Conservation (phyloP, 2,113 vertebrate species). For the Hypocryptadius cinnamomeus region DNA sequence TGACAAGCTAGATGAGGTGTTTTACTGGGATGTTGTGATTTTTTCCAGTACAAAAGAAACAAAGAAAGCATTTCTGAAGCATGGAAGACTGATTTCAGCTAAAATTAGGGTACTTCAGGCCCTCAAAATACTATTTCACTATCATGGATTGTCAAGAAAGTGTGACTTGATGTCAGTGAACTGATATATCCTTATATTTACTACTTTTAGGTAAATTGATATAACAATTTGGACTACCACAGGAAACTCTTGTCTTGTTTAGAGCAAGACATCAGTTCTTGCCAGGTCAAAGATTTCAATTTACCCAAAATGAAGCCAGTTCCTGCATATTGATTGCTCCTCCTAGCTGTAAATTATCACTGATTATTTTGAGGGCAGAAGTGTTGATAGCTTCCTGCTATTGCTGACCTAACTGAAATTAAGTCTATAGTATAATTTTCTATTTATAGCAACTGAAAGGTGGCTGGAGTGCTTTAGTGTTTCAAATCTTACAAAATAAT, state of each 20-base stretch:
- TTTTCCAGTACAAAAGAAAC: neutral
- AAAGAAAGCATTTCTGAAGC: neutral
- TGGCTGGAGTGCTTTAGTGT: neutral
- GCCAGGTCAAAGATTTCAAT: constrained; percentile 15
- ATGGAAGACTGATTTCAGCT: neutral
- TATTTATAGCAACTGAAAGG: neutral
- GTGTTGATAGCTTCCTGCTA: constrained; percentile 22
- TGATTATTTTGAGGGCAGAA: constrained; percentile 22
- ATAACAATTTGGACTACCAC: neutral
- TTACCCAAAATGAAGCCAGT: constrained; percentile 12
- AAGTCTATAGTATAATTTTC: neutral
- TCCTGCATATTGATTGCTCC: constrained; percentile 41
- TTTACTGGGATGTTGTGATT: neutral
- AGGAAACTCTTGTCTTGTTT: neutral
- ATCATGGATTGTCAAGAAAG: neutral
- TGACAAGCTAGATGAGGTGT: neutral
- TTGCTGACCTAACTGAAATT: constrained; percentile 2
- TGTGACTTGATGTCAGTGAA: neutral
- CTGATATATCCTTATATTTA: neutral
- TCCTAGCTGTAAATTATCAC: constrained; percentile 34
- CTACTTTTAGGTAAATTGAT: neutral
- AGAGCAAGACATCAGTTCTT: neutral
- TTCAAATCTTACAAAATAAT: neutral
- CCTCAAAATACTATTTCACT: neutral
- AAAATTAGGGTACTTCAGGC: neutral